phyloP scores from a whole-genome alignment of 2,113 vertebrate species.

The Amphiprion ocellaris region DNA sequence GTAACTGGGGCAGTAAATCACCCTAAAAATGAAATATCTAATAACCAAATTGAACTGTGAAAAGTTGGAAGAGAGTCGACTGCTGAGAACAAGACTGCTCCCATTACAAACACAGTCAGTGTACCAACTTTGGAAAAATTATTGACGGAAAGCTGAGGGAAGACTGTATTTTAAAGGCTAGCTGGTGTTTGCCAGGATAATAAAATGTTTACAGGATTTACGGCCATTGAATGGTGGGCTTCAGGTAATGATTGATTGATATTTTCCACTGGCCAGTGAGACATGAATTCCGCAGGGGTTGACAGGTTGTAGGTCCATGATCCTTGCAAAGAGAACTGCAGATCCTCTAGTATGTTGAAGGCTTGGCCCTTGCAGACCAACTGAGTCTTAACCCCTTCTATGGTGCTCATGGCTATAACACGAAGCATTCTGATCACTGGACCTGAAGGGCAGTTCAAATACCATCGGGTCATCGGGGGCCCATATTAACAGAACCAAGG shows the following conservation, averaged over 20 bases:
- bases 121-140: slow-evolving; percentile 10
- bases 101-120: not conserved
- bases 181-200: slow-evolving; percentile 31
- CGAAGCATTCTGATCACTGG: slow-evolving; percentile 65
- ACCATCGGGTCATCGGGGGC: slow-evolving; percentile 74
- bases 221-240: slow-evolving; percentile 50
- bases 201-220: slow-evolving; percentile 67
- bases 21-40: not conserved
- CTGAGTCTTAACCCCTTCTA: slow-evolving; percentile 76
- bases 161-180: not conserved
- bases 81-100: not conserved
- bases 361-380: slow-evolving; percentile 72
- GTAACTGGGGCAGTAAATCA: not conserved
- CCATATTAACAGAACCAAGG: slow-evolving; percentile 77
- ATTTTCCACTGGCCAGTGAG: slow-evolving; percentile 61
- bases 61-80: not conserved
- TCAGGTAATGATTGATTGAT: slow-evolving; percentile 71
- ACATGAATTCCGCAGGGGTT: slow-evolving; percentile 70
- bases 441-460: slow-evolving; percentile 77
- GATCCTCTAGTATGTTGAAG: slow-evolving; percentile 73
- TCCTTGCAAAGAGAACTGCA: slow-evolving; percentile 64
- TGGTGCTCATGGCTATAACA: slow-evolving; percentile 61
- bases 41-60: not conserved
- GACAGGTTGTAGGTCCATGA: slow-evolving; percentile 67
- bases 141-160: slow-evolving; percentile 11